A percentile compares a stretch with the other conserved stretches of the same genome.
These are phyloP conservation scores for Thumatha senex DNA, from an alignment of 2,888 invertebrate species.

Conservation along the genomic window DNA sequence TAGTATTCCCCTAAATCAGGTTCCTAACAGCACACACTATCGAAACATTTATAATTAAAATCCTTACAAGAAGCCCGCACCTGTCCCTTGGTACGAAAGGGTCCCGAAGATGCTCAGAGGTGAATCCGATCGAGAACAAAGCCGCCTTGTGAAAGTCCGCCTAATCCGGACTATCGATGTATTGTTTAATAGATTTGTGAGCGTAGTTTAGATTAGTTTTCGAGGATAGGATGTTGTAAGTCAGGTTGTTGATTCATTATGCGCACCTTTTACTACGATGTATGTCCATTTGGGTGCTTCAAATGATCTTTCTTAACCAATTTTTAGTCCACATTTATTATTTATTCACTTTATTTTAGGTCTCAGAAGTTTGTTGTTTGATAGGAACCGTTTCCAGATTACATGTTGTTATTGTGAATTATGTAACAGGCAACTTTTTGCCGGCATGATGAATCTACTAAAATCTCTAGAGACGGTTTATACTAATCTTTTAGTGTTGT, in stretches of 20 bases:
- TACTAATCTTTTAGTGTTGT: too few species aligned
- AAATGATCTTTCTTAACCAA: too few species aligned
- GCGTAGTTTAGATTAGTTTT: conserved; percentile 39
- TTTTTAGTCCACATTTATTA: too few species aligned
- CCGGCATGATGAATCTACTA: too few species aligned
- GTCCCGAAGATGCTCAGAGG: conserved; percentile 14
- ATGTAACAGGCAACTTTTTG: too few species aligned
- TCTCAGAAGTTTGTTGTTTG: too few species aligned
- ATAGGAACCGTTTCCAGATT: too few species aligned
- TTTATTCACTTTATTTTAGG: too few species aligned
- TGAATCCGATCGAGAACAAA: conserved; percentile 58
- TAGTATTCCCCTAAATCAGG: conserved; percentile 36
- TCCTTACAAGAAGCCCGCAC: conserved; percentile 69
- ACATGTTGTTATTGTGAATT: too few species aligned
- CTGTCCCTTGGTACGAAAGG: conserved; percentile 61
- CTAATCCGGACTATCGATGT: conserved; percentile 76
- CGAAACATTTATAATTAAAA: conserved; percentile 81
- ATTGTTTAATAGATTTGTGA: conserved; percentile 46
- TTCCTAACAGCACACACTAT: conserved; percentile 65
- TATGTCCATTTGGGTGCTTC: not conserved
- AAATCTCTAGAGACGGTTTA: too few species aligned
- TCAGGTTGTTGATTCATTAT: conserved; percentile 14
- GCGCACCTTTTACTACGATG: not conserved
- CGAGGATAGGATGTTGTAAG: conserved; percentile 13
- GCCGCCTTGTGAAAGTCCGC: conserved; percentile 70